A percentile compares a stretch with the other conserved stretches of the same genome.
Evolutionary conservation across 1,140 invertebrate species (phyloP).

Genomic region (Rhyzopertha dominica): DNA sequence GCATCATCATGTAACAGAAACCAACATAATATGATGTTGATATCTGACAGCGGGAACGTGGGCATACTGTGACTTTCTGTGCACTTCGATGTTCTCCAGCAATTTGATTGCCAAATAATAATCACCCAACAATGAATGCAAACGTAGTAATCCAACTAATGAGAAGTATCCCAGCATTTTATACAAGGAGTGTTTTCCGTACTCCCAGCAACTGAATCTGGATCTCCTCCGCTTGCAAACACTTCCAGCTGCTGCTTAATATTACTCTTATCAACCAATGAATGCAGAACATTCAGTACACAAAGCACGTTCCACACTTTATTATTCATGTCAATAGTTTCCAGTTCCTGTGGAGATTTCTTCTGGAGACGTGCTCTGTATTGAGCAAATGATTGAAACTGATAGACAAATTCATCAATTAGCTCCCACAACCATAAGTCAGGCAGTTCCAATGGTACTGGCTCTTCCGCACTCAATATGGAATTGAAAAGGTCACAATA

Average conservation of each 20-base stretch:
- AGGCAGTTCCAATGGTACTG: conserved; percentile 88
- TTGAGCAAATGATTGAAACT: conserved; percentile 94
- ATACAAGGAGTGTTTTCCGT: conserved; percentile 93
- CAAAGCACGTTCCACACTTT: conserved; percentile 98
- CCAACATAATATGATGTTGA: conserved; percentile 99
- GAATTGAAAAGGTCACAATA: conserved; percentile 98
- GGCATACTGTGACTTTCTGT: conserved; percentile 90
- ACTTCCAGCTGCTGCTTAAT: conserved; percentile 97
- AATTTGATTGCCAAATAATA: conserved; percentile 99
- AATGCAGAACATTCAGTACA: conserved; percentile 96
- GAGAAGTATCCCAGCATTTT: conserved; percentile 99
- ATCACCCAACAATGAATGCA: conserved; percentile 96
- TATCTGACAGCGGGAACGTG: conserved; percentile 98
- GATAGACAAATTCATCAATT: conserved; percentile 94
- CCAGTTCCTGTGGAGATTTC: conserved; percentile 78
- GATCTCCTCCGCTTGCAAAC: conserved; percentile 82
- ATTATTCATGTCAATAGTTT: conserved; percentile 69
- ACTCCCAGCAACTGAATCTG: conserved; percentile 96
- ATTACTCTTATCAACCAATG: conserved; percentile 96
- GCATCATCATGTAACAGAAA: conserved; percentile 99
- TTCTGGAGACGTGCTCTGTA: conserved; percentile 84
- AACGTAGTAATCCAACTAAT: conserved; percentile 86
- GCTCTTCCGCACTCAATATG: conserved; percentile 84
- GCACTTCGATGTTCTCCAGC: conserved; percentile 75
- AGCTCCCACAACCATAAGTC: conserved; percentile 99